A percentile compares a stretch with the other conserved stretches of the same genome.
Evolutionary conservation across 2,797 vertebrate species (phyloP).

Genomic region (Alauda arvensis): DNA sequence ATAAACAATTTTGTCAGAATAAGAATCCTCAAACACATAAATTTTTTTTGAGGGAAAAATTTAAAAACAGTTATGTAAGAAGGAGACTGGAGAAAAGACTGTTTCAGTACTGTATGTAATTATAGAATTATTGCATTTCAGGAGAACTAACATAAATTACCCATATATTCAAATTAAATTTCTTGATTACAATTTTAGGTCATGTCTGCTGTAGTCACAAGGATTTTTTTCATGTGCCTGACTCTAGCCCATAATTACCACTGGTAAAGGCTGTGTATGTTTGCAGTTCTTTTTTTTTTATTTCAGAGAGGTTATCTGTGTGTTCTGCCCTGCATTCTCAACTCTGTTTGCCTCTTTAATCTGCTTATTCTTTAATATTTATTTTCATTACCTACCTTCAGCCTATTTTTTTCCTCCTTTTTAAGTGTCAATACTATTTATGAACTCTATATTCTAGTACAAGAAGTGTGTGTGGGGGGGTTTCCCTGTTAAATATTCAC

Average conservation of each 20-base stretch:
- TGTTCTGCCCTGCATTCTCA: neutral
- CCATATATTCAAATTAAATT: neutral
- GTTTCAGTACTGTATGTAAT: neutral
- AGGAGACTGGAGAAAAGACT: neutral
- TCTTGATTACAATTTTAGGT: neutral
- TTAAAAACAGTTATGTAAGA: neutral
- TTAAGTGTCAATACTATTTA: neutral
- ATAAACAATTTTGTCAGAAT: neutral
- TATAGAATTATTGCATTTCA: neutral
- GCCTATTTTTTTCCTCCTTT: neutral
- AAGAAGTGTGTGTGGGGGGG: neutral
- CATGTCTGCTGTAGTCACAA: neutral
- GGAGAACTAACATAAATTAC: neutral
- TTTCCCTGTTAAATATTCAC: neutral
- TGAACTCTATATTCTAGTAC: neutral
- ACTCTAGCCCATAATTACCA: neutral
- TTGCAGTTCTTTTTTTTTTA: neutral
- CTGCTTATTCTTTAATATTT: neutral
- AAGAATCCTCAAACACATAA: neutral
- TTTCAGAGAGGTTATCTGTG: neutral
- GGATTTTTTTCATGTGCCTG: neutral
- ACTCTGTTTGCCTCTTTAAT: neutral
- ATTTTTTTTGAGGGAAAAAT: neutral
- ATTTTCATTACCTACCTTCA: neutral
- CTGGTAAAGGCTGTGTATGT: neutral